Conservation (phyloP, 2,888 invertebrate genomes). For the Choreutis nemorana region DNA sequence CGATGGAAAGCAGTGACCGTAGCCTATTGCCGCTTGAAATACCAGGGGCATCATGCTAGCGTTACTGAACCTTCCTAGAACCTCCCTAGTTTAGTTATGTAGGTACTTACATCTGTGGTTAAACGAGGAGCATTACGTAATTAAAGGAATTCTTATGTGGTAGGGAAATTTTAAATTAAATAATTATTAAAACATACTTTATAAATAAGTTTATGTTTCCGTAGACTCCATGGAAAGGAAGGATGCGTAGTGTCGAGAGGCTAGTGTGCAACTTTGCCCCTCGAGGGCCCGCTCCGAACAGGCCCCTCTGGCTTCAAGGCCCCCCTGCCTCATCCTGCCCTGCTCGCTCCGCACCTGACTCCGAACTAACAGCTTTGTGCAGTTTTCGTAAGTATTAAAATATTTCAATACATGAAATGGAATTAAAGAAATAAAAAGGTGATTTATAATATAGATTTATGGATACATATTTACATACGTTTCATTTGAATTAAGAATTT, state of each 20-base stretch:
- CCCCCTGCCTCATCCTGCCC: conserved; percentile 32
- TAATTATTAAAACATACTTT: background rate
- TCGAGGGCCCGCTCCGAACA: conserved; percentile 24
- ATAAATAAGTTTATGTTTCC: background rate
- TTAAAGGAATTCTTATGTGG: background rate
- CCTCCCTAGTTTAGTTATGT: too few species aligned
- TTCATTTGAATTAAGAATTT: too few species aligned
- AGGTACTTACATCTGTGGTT: too few species aligned
- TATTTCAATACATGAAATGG: conserved; percentile 7
- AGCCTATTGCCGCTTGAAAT: too few species aligned
- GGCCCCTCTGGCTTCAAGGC: conserved; percentile 32
- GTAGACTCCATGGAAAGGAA: conserved; percentile 26
- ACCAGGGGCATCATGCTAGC: too few species aligned
- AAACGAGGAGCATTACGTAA: background rate
- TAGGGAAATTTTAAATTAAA: background rate
- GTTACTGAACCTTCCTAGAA: too few species aligned
- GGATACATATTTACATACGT: too few species aligned
- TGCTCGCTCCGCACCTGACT: conserved; percentile 22
- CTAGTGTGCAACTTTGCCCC: conserved; percentile 53
- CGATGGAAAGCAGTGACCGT: too few species aligned
- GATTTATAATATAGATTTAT: too few species aligned
- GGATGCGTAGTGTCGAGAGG: conserved; percentile 40
- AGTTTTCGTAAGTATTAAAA: conserved; percentile 32
- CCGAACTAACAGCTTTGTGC: conserved; percentile 24
- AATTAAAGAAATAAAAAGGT: too few species aligned